Base-by-base conservation (phyloP, 2,888 invertebrate species). In the Rosalia funebris region DNA sequence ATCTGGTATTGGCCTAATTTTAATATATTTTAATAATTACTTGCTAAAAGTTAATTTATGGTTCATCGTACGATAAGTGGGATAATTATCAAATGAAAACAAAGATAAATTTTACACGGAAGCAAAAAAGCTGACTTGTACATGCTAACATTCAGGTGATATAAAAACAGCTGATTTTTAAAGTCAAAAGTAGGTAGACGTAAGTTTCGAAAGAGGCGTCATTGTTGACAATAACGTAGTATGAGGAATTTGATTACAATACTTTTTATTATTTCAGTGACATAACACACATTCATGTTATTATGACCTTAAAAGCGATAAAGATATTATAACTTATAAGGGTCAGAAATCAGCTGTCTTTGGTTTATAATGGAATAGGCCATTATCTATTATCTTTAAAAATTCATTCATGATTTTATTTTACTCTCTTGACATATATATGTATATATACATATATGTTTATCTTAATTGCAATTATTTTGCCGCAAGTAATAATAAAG, bases 321-420 rank as follows among this genome's bases (percentile, higher is more conserved):
- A 62, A 34, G 34, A 16, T 14, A 19, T 42, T 52, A 37, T n/a
- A n/a, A n/a, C n/a, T n/a, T n/a, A n/a, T 47, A 62, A 60, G 58
- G 67, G 65, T 67, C 67, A 63, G 60, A 69, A 70, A 71, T 71
- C 72, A 72, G 72, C 71, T 72, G 72, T 64, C 68, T 66, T 68
- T 50, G 55, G 58, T 65, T 60, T 62, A 64, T 62, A 63, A 60
- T 57, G 55, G 42, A 52, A 45, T 45, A 45, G 50, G 42, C 32
- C 48, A 48, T 70, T 67, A 71, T 69, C 69, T 54, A n/a, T n/a
- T n/a, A n/a, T n/a, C n/a, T 15, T 60, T 39, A 57, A 62, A 60
- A 53, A 62, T 68, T 65, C 71, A 71, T 71, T 71, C 71, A 71
- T 69, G 63, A 68, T 55, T 66, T 59, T 15, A 32, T 41, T 42